Percentiles rank a stretch among this genome's conserved stretches.
Evolutionary conservation across 2,888 invertebrate genomes (phyloP).

Genomic region (Steinernema scapterisci): DNA sequence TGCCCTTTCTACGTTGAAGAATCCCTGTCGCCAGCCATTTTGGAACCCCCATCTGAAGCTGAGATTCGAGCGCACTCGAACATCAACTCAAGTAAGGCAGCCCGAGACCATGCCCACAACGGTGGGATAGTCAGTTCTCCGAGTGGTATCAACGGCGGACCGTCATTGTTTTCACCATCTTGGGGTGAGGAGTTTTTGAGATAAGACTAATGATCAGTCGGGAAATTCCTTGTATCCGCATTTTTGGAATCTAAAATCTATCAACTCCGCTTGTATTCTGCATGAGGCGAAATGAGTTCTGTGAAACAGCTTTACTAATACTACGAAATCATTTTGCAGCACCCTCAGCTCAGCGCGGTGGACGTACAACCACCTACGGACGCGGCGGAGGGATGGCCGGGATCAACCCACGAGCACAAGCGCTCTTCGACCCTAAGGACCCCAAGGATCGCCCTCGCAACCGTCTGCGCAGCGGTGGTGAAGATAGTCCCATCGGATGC

Average conservation of each 20-base stretch:
- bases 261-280: too few relatives aligned
- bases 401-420: conserved; percentile 55
- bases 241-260: too few relatives aligned
- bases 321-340: too few relatives aligned
- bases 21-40: conserved; percentile 51
- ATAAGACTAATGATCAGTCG: too few relatives aligned
- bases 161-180: conserved; percentile 11
- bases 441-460: conserved; percentile 48
- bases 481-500: conserved; percentile 34
- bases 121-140: neutral
- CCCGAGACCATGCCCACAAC: neutral
- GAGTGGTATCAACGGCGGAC: conserved; percentile 1
- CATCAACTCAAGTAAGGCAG: conserved; percentile 22
- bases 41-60: conserved; percentile 49
- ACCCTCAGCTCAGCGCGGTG: conserved; percentile 39
- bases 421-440: conserved; percentile 50
- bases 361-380: conserved; percentile 41
- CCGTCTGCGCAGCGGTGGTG: conserved; percentile 44
- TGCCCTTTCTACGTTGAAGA: conserved; percentile 58
- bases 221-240: too few relatives aligned
- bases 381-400: conserved; percentile 50
- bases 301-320: too few relatives aligned
- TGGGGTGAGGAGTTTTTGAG: neutral
- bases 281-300: too few relatives aligned
- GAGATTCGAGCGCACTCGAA: conserved; percentile 46